A percentile compares a stretch with the other conserved stretches of the same genome.
Conservation (phyloP, 2,113 vertebrate species). For the Heterochromis multidens region DNA sequence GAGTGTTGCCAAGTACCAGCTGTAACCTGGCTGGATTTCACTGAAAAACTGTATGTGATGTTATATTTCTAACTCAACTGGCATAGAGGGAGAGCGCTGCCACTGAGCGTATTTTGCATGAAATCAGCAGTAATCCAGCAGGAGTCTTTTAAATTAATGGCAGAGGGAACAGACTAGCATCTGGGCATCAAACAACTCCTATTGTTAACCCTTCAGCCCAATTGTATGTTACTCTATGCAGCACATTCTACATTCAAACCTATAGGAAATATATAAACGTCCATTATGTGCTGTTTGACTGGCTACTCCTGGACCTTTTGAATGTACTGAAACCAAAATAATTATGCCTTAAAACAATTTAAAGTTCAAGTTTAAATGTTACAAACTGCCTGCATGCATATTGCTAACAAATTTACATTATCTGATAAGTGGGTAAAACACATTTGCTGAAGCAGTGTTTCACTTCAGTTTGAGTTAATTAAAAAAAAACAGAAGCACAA, state of each 20-base stretch:
- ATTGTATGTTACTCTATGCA: neutral
- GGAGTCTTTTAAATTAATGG: constrained; percentile 55
- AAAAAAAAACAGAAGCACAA: neutral
- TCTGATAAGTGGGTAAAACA: neutral
- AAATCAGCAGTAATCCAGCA: constrained; percentile 55
- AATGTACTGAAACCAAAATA: neutral
- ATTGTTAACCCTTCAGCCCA: neutral
- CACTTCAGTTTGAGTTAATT: neutral
- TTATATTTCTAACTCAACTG: constrained; percentile 25
- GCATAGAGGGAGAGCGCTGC: constrained; percentile 28
- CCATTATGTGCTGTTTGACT: neutral
- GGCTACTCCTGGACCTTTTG: neutral
- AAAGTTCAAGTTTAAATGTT: neutral
- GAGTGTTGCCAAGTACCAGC: neutral
- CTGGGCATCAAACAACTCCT: constrained; percentile 46
- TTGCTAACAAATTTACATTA: neutral
- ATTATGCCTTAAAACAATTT: no score
- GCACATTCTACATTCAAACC: neutral
- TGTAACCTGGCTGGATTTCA: neutral
- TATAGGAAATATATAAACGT: neutral
- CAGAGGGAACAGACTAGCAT: constrained; percentile 41
- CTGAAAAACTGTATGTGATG: neutral
- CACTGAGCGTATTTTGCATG: constrained; percentile 9
- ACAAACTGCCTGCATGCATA: no score
- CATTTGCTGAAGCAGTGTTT: neutral